These are phyloP conservation scores for Lepus oiostolus DNA, from an alignment of 2,797 vertebrate species.

Conservation along the genomic window DNA sequence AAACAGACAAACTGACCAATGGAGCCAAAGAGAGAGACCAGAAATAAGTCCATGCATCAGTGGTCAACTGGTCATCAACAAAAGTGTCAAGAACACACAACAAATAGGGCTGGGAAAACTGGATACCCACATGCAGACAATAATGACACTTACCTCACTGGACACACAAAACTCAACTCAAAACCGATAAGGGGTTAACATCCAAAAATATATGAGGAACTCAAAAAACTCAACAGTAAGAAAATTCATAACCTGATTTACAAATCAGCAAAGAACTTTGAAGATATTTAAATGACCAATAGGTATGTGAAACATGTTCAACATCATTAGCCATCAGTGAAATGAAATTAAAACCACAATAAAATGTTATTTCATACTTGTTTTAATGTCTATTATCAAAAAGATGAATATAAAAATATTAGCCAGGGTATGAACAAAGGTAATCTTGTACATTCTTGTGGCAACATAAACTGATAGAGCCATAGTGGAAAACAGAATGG, in stretches of 20 bases:
- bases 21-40: too few relatives aligned
- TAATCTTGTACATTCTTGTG: background rate
- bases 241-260: background rate
- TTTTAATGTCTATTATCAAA: background rate
- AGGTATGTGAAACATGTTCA: background rate
- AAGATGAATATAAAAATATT: background rate
- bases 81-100: background rate
- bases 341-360: background rate
- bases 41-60: background rate
- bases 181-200: too few relatives aligned
- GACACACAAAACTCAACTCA: too few relatives aligned
- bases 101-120: background rate
- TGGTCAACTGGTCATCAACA: too few relatives aligned
- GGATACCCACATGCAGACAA: too few relatives aligned
- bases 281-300: background rate
- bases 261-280: background rate
- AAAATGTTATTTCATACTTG: background rate
- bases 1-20: too few relatives aligned
- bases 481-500: background rate
- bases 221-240: too few relatives aligned
- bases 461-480: background rate
- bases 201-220: too few relatives aligned
- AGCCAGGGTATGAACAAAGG: background rate
- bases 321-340: background rate
- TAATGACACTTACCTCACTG: too few relatives aligned